Evolutionary conservation across 2,797 vertebrate genomes (phyloP).

Genomic region (Buceros bicornis): DNA sequence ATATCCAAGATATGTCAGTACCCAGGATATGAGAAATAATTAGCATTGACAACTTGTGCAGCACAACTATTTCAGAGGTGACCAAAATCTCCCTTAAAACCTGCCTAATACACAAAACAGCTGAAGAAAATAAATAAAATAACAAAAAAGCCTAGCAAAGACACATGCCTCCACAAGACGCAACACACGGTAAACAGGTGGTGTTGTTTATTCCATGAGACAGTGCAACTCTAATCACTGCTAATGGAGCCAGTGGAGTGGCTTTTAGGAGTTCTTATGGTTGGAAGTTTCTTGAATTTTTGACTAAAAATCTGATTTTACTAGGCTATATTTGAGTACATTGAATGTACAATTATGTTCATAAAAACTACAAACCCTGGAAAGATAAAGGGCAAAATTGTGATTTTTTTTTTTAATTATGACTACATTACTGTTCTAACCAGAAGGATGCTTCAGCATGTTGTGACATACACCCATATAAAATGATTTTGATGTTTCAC

Average conservation of each 20-base stretch:
- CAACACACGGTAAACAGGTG: not conserved
- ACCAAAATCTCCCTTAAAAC: not conserved
- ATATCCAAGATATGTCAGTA: not conserved
- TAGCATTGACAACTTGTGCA: not conserved
- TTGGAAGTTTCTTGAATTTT: not conserved
- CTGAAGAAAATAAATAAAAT: not conserved
- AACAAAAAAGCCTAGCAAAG: not conserved
- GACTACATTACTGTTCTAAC: not conserved
- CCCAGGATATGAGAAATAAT: not conserved
- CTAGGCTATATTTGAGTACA: not conserved
- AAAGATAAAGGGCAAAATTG: not conserved
- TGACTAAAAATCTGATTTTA: not conserved
- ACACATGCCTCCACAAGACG: not conserved
- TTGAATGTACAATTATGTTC: not conserved
- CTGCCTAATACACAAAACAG: not conserved
- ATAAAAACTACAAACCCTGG: not conserved
- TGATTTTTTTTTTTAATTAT: not conserved
- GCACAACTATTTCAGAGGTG: not conserved
- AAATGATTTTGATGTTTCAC: constrained; percentile 5
- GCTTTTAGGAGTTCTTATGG: not conserved
- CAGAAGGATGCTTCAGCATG: not conserved
- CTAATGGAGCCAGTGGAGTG: not conserved
- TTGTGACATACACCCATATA: not conserved
- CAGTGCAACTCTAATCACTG: not conserved
- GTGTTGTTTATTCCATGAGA: not conserved